A percentile compares a stretch with the other conserved stretches of the same genome.
Conservation (phyloP, 92 coral and sea anemone genomes). For the Epizoanthus fatuus region DNA sequence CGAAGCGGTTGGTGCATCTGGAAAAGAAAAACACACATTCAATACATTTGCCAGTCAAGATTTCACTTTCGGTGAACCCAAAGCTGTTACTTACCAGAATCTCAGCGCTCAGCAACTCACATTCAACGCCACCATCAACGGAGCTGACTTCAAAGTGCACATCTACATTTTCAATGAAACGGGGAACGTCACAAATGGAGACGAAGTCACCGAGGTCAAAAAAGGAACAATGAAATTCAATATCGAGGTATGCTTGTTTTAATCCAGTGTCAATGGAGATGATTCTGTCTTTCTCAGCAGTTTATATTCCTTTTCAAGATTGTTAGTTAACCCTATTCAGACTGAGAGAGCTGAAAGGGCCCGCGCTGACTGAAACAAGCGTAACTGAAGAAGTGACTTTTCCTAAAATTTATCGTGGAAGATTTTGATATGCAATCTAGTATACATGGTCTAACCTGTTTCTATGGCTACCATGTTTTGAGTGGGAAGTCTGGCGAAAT, state of each 20-base stretch:
- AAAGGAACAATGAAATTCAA: slow-evolving; percentile 42
- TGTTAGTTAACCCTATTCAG: background rate
- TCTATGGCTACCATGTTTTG: too few relatives aligned
- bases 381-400: too few relatives aligned
- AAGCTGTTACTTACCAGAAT: background rate
- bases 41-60: slow-evolving; percentile 45
- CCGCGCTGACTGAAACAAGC: too few relatives aligned
- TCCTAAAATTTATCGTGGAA: too few relatives aligned
- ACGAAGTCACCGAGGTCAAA: slow-evolving; percentile 11
- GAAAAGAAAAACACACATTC: slow-evolving; percentile 32
- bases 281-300: background rate
- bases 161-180: slow-evolving; percentile 18
- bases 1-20: slow-evolving; percentile 8
- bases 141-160: slow-evolving; percentile 17
- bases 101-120: slow-evolving; percentile 6
- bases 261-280: background rate
- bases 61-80: slow-evolving; percentile 8
- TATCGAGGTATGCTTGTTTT: slow-evolving; percentile 25
- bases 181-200: slow-evolving; percentile 27
- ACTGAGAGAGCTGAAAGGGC: too few relatives aligned
- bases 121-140: slow-evolving; percentile 21
- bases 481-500: too few relatives aligned
- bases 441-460: too few relatives aligned
- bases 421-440: too few relatives aligned
- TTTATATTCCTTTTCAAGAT: background rate